Base-by-base conservation (phyloP, 2,797 vertebrate genomes). In the Neosilurus mollespiculum region DNA sequence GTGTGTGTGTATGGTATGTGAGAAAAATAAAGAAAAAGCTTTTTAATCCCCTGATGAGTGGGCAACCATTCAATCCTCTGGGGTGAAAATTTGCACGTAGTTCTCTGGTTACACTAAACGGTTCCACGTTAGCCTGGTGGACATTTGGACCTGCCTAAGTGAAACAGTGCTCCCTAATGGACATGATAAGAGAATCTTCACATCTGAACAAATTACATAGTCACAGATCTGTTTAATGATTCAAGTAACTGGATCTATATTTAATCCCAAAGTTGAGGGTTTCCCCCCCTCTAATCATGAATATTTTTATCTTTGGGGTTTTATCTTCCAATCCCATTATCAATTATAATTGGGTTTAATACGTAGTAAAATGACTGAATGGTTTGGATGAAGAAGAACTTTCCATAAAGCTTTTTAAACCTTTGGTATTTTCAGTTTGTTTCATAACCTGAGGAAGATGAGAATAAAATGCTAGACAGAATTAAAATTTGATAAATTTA, bases 81-180 rank as follows among this genome's bases (percentile, higher is more conserved):
- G n/a, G 11, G 62, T 34, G 56, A 80, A 80, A 67, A 67, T 67
- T 43, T 24, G n/a, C 62, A 9, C 54, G 9, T 30, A 30, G 22
- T 26, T 66, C 4, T 64, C 69, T 58, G 22, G 22, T 49, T 58
- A 24, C n/a, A n/a, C n/a, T n/a, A n/a, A n/a, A n/a, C n/a, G n/a
- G n/a, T n/a, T n/a, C n/a, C 22, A 51, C 15, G 65, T 11, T 15
- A 30, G 24, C 10, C 5, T 43, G 51, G 51, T 73, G 22, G 11
- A 51, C 1, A 4, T 24, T 15, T 6, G 14, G 62, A 58, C 2
- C 20, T 78, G 24, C 20, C 72, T 49, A 18, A 82, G 37, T 61
- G 6, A 30, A 84, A 84, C 37, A 80, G 11, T 16, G 30, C 81
- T 72, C 64, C 26, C 87, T 80, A 58, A 61, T 85, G 85, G 84